Evolutionary conservation across 2,113 vertebrate species (phyloP).

Genomic region (Pogona vitticeps): DNA sequence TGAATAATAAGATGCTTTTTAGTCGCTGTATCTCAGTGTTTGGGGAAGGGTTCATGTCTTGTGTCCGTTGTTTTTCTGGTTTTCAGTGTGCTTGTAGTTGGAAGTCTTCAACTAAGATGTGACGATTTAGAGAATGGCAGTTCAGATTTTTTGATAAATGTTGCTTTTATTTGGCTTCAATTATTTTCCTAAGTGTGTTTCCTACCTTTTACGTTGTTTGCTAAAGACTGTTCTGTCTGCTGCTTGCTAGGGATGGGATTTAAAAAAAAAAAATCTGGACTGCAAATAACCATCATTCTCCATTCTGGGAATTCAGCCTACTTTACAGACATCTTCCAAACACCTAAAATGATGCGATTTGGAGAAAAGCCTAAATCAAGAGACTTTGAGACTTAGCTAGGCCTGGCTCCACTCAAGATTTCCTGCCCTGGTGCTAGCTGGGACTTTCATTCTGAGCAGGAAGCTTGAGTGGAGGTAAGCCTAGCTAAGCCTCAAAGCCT

Average conservation of each 20-base stretch:
- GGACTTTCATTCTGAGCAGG: too few species aligned
- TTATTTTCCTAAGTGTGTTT: conserved; percentile 9
- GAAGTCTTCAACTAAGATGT: neutral
- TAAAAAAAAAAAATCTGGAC: too few species aligned
- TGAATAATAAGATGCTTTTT: neutral
- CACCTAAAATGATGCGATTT: too few species aligned
- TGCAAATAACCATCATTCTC: too few species aligned
- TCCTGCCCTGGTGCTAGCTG: too few species aligned
- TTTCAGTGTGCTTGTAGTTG: neutral
- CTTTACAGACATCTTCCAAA: too few species aligned
- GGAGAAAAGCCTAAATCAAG: too few species aligned
- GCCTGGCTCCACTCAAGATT: too few species aligned
- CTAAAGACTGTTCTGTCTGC: neutral
- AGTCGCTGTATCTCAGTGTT: neutral
- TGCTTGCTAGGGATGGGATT: neutral
- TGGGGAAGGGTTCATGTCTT: neutral
- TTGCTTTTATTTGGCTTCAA: neutral
- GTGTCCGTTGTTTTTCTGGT: neutral
- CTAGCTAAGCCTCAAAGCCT: too few species aligned
- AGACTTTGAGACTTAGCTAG: too few species aligned
- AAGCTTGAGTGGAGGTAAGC: too few species aligned
- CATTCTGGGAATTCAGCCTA: too few species aligned
- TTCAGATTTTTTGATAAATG: neutral
- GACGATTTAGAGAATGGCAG: neutral
- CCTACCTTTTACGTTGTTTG: neutral